Base-by-base conservation (phyloP, 2,113 vertebrate species). In the Spea multiplicata region DNA sequence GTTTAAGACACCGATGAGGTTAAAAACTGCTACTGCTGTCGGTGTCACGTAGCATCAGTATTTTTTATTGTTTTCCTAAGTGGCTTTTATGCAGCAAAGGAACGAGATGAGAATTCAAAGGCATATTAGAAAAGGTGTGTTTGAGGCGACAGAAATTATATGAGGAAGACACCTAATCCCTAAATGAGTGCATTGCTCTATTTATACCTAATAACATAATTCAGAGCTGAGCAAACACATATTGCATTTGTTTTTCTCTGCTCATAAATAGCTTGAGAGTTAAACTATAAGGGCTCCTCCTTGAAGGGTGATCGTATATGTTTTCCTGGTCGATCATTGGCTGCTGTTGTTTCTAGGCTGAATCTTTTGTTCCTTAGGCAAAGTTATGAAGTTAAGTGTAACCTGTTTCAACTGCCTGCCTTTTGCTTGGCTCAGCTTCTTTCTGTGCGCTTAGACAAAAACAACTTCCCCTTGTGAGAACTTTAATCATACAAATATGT, bases 381-480 rank as follows among this genome's bases (percentile, higher is more conserved):
- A 50, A 74, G 52, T 80, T 80, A 74, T 52, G 68, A 73, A 74
- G 17, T 66, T 73, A 53, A 73, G 44, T 49, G 62, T 50, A 68
- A 68, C 78, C 78, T 80, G 71, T 74, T 52, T 74, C 1, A 45
- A 66, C 76, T 65, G 64, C 52, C n/a, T 71, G 65, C 61, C 48
- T 49, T 70, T 70, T 30, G 49, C 44, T 44, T 12, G 5, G 64
- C 66, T 52, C 30, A 59, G 50, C 30, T 16, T 64, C 48, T 30
- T 65, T 65, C 14, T 50, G n/a, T 48, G 30, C 30, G 30, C 30
- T 73, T 57, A 13, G 48, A 73, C 44, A 49, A 80, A 73, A 80
- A 80, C 77, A 73, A 80, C 49, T 73, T 80, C 78, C 71, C 68
- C 53, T 30, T 80, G 78, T 68, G 46, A 68, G 71, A 73, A 59